Conservation (phyloP, 2,113 vertebrate genomes). For the Plecotus auritus region DNA sequence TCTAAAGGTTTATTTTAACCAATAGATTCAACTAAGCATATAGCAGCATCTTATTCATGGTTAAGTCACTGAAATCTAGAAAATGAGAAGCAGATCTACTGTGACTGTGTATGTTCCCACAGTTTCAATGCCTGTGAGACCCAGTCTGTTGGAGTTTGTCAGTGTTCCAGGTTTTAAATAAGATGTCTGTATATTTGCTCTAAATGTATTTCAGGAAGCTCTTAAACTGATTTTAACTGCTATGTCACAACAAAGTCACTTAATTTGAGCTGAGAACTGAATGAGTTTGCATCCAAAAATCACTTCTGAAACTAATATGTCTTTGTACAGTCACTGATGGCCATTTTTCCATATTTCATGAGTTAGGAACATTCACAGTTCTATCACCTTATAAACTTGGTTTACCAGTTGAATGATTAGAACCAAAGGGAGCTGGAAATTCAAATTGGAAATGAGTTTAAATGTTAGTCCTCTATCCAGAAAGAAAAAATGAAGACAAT, state of each 20-base stretch:
- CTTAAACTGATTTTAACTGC: constrained; percentile 46
- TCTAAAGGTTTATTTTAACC: constrained; percentile 15
- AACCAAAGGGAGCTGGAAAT: neutral
- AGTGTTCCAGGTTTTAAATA: constrained; percentile 57
- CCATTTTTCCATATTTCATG: neutral
- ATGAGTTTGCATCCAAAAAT: constrained; percentile 14
- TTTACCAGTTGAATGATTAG: neutral
- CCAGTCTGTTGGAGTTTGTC: constrained; percentile 21
- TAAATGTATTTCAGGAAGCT: constrained; percentile 52
- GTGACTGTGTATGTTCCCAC: neutral
- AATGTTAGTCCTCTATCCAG: neutral
- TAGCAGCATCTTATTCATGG: neutral
- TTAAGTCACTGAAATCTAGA: constrained; percentile 7
- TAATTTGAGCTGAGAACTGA: constrained; percentile 41
- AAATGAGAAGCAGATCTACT: constrained; percentile 2
- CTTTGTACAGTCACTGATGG: neutral
- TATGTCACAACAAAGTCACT: constrained; percentile 47
- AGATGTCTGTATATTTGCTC: constrained; percentile 38
- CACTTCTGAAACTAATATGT: neutral
- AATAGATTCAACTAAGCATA: neutral
- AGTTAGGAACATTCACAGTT: constrained; percentile 8
- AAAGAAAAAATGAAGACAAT: neutral
- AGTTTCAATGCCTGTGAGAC: constrained; percentile 33
- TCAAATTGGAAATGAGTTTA: neutral
- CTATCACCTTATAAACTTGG: neutral